Percentiles rank a stretch among this genome's conserved stretches.
Conservation (phyloP, 1,140 invertebrate genomes). For the Tachypleus tridentatus region DNA sequence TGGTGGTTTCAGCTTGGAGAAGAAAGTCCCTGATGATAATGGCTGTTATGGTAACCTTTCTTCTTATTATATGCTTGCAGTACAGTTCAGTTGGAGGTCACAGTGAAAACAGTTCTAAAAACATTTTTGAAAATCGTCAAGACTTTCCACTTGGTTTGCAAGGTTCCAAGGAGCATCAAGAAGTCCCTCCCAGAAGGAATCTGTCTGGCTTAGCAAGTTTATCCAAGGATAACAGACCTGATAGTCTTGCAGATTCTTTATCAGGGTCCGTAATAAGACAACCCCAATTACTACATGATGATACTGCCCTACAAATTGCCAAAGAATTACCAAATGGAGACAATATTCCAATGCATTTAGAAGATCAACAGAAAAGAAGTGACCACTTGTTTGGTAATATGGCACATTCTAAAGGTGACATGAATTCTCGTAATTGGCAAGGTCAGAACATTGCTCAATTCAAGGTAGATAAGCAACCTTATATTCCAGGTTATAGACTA, state of each 20-base stretch:
- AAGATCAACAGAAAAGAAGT: constrained; percentile 5
- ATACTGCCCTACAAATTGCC: no score
- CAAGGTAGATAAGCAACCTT: constrained; percentile 1
- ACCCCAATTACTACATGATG: no score
- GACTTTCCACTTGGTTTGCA: constrained; percentile 10
- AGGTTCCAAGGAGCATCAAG: constrained; percentile 8
- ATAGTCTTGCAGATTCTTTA: no score
- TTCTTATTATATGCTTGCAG: constrained; percentile 21
- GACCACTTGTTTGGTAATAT: no score
- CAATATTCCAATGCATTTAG: background rate
- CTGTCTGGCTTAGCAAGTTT: background rate
- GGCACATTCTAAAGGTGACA: background rate
- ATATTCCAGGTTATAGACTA: constrained; percentile 34
- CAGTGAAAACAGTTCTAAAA: constrained; percentile 1
- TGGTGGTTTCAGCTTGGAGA: constrained; percentile 21
- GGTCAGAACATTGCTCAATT: constrained; percentile 4
- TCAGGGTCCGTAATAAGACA: no score
- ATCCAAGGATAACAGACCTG: no score
- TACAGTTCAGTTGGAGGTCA: constrained; percentile 14
- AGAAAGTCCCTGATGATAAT: constrained; percentile 22
- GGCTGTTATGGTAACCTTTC: constrained; percentile 16
- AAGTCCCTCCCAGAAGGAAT: constrained; percentile 18
- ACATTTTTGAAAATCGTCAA: constrained; percentile 1
- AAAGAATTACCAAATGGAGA: no score
- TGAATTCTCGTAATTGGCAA: constrained; percentile 3